Conservation (phyloP, 2,113 vertebrate genomes). For the Cavia aperea region DNA sequence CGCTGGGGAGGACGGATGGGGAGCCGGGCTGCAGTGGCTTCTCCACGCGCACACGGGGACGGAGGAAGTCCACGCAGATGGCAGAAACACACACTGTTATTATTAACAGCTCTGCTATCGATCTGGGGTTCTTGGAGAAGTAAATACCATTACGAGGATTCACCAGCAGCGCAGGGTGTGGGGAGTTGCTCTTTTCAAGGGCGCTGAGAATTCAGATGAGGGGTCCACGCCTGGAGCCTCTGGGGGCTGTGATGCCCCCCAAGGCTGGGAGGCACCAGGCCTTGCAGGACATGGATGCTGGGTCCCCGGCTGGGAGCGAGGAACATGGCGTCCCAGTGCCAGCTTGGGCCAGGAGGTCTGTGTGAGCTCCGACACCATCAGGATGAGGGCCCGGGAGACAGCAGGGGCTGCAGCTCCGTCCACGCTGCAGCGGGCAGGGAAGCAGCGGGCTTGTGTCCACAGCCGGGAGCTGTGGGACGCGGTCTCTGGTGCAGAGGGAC, state of each 20-base stretch:
- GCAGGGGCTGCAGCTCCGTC: not conserved
- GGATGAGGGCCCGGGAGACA: accelerated
- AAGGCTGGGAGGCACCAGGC: accelerated
- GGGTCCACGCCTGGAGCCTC: not conserved
- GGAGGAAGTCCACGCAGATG: constrained; percentile 71
- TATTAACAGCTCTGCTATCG: constrained; percentile 75
- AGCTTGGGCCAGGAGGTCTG: not conserved
- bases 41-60: constrained; percentile 59
- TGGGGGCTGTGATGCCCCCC: not conserved
- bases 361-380: not conserved
- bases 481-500: not conserved
- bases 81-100: constrained; percentile 79
- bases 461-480: not conserved
- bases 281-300: not conserved
- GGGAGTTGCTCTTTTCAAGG: constrained; percentile 49
- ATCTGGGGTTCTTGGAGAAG: constrained; percentile 69
- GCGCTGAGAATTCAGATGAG: constrained; percentile 62
- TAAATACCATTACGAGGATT: constrained; percentile 74
- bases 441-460: not conserved
- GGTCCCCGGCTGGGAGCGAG: not conserved
- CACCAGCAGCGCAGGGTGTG: constrained; percentile 47
- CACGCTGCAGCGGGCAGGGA: not conserved
- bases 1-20: constrained; percentile 63
- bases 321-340: accelerated
- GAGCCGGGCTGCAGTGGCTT: constrained; percentile 49